Evolutionary conservation across 2,888 invertebrate species (phyloP).

Genomic region (Lochmaea capreae): DNA sequence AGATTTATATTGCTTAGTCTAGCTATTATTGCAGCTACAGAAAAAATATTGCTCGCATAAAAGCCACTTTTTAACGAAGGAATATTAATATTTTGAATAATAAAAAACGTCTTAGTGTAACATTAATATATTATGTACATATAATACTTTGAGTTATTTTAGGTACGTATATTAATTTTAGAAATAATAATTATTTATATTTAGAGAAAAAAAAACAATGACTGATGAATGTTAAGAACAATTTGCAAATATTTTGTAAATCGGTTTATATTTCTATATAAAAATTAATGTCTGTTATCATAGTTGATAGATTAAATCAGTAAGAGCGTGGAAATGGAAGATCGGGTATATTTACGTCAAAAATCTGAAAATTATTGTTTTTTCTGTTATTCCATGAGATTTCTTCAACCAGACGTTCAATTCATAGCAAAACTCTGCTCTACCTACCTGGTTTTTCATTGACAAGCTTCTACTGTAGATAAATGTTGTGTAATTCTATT

Average conservation of each 20-base stretch:
- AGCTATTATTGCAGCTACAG: no score
- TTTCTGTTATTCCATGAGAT: no score
- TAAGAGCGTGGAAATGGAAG: neutral
- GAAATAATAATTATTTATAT: slow-evolving; percentile 37
- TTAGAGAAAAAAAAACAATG: slow-evolving; percentile 44
- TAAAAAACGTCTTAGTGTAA: slow-evolving; percentile 20
- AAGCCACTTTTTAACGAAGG: no score
- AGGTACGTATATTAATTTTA: slow-evolving; percentile 37
- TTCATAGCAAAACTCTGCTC: neutral
- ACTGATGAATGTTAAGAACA: slow-evolving; percentile 58
- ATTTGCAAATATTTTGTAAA: slow-evolving; percentile 59
- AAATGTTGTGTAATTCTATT: slow-evolving; percentile 52
- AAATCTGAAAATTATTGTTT: neutral
- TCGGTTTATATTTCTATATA: slow-evolving; percentile 57
- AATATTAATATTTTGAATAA: slow-evolving; percentile 9
- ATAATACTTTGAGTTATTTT: slow-evolving; percentile 39
- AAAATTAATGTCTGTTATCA: slow-evolving; percentile 52
- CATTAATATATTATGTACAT: slow-evolving; percentile 35
- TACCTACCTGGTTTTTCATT: neutral
- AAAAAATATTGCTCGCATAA: no score
- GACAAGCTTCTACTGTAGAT: slow-evolving; percentile 12
- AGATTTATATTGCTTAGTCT: no score
- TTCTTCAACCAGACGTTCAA: no score
- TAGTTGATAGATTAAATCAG: slow-evolving; percentile 49
- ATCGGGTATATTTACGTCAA: neutral